Evolutionary conservation across 2,113 vertebrate species (phyloP), one percentile per base, ranked within the genome.

Genomic region (Nothobranchius kuhntae): DNA sequence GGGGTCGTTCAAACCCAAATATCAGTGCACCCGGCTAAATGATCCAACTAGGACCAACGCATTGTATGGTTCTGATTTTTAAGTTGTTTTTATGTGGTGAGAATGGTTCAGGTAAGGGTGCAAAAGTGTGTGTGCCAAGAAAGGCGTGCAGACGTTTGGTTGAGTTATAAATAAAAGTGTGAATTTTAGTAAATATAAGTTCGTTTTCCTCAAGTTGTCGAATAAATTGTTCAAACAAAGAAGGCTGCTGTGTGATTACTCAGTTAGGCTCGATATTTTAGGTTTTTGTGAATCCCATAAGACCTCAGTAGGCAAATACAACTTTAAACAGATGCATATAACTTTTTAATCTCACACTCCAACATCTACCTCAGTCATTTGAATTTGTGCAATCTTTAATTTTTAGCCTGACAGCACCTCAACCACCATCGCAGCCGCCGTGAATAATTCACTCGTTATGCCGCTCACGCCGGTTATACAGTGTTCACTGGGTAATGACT

Each of bases 371-470:
- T 26, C 10, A 0, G 64, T 36, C 62, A 65, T 84, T 75, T 69
- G 56, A 75, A 83, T 84, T 71, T 68, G 66, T 75, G 80, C 65
- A 4, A 58, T 87, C 79, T 88, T 21, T 87, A 88, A 87, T 87
- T 90, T 69, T 78, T 55, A 68, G 71, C 74, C 80, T 82, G 73
- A 85, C 73, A 83, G 81, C 72, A 59, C 75, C 66, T 64, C 71
- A 82, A 73, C 78, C 60, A 48, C 54, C 80, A 74, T 70, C 8
- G n/a, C 63, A 72, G 73, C 69, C 57, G 17, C 55, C 65, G 66
- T 93, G 82, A 91, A 91, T 93, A 87, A 92, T 92, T 92, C 76
- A 91, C 62, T 54, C 71, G 73, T 80, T 82, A 72, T 86, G 82
- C 79, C 84, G 65, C 69, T 71, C 65, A 54, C 55, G 52, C 59